These are phyloP conservation scores for Rambutsinella grinnellia DNA, from an alignment of 2,888 invertebrate species.

Conservation along the genomic window DNA sequence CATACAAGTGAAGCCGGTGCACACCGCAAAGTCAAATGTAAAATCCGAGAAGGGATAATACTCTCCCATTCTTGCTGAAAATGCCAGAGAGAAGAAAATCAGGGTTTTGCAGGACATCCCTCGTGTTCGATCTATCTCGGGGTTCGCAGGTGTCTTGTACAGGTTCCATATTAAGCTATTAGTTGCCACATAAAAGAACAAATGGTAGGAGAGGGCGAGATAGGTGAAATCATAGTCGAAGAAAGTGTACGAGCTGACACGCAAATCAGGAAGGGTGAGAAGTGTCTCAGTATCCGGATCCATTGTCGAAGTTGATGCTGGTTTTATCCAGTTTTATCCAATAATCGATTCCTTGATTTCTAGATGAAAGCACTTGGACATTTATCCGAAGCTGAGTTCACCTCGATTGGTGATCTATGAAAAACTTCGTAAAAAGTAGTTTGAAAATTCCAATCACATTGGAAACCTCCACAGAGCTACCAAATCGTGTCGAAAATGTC, in stretches of 20 bases:
- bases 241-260: slow-evolving; percentile 6
- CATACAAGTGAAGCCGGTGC: neutral
- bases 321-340: too few relatives aligned
- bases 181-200: neutral
- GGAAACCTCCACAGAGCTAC: too few relatives aligned
- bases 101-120: slow-evolving; percentile 1
- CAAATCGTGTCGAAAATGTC: too few relatives aligned
- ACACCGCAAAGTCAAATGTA: slow-evolving; percentile 7
- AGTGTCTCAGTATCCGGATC: too few relatives aligned
- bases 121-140: neutral
- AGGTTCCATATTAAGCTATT: slow-evolving; percentile 7
- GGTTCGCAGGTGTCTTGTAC: neutral
- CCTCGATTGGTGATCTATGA: too few relatives aligned
- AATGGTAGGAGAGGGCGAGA: slow-evolving; percentile 3
- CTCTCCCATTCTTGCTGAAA: slow-evolving; percentile 11
- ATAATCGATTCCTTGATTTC: too few relatives aligned
- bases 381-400: too few relatives aligned
- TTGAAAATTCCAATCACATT: too few relatives aligned
- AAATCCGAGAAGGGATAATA: slow-evolving; percentile 18
- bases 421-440: too few relatives aligned
- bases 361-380: too few relatives aligned
- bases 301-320: too few relatives aligned
- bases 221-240: slow-evolving; percentile 23
- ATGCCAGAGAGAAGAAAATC: slow-evolving; percentile 13
- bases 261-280: neutral